Percentiles rank a stretch among this genome's conserved stretches.
Evolutionary conservation across 2,797 vertebrate genomes (phyloP).

Genomic region (Poeciliopsis gracilis): DNA sequence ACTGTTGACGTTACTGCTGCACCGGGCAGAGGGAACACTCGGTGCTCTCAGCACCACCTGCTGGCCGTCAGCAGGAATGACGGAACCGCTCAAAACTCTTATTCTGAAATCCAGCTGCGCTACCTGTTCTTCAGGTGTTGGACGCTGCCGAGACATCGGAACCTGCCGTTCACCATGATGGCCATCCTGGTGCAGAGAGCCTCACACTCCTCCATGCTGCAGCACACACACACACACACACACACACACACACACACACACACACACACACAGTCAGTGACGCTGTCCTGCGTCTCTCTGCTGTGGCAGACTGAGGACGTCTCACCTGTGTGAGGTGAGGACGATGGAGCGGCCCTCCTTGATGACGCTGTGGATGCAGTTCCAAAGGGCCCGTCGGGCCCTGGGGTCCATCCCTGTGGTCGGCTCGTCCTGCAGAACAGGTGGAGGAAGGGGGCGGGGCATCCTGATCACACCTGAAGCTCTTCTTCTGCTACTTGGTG

Average conservation of each 20-base stretch:
- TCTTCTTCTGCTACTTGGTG: conserved; percentile 11
- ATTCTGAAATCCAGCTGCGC: not conserved
- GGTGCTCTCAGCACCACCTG: no score
- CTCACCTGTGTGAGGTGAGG: conserved; percentile 94
- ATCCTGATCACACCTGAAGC: conserved; percentile 2
- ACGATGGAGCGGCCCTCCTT: conserved; percentile 95
- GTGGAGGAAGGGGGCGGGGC: conserved; percentile 56
- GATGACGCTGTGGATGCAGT: conserved; percentile 91
- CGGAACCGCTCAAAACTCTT: not conserved
- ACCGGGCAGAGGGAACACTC: no score
- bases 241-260: conserved; percentile 10
- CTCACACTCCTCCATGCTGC: conserved; percentile 98
- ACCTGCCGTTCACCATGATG: conserved; percentile 97
- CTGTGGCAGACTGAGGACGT: not conserved
- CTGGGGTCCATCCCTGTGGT: conserved; percentile 98
- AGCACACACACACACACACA: conserved; percentile 16
- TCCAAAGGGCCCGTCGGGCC: conserved; percentile 95
- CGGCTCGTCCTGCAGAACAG: conserved; percentile 89
- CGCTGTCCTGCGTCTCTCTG: no score
- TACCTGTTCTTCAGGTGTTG: conserved; percentile 98
- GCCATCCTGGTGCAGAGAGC: conserved; percentile 97
- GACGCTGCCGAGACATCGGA: conserved; percentile 96
- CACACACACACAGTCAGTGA: not conserved
- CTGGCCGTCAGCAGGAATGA: no score
- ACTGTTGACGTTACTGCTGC: no score